These are phyloP conservation scores for Hymenopus coronatus DNA, from an alignment of 2,888 invertebrate genomes.

Conservation along the genomic window DNA sequence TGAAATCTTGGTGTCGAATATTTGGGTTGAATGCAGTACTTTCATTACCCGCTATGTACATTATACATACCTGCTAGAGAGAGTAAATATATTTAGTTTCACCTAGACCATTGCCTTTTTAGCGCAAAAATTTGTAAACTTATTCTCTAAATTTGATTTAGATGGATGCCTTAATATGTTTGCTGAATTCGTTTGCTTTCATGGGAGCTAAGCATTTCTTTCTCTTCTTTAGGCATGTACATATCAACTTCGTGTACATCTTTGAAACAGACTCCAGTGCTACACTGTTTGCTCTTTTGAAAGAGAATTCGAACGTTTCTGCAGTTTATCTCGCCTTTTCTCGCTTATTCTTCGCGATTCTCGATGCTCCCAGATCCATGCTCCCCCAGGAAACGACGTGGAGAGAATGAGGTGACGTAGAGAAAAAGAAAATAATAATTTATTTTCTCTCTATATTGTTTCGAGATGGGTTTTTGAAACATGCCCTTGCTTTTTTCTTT, in stretches of 20 bases:
- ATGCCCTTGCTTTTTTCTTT: background rate
- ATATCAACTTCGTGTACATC: no score
- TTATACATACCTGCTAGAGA: no score
- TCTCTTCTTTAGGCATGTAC: background rate
- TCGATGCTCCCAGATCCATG: background rate
- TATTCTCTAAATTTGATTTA: no score
- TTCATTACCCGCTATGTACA: no score
- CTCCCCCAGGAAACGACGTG: background rate
- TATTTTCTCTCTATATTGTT: constrained; percentile 17
- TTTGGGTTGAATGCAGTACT: no score
- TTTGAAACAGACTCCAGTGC: background rate
- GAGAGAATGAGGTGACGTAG: background rate
- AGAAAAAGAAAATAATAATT: constrained; percentile 3
- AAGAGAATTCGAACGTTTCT: background rate
- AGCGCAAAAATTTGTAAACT: no score
- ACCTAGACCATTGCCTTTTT: no score
- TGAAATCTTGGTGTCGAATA: no score
- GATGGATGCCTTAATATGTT: no score
- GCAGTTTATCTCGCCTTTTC: background rate
- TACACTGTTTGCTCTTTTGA: background rate
- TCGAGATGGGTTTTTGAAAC: constrained; percentile 13
- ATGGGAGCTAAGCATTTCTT: background rate
- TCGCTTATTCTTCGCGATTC: background rate
- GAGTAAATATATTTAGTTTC: no score
- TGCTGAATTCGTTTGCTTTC: background rate